Evolutionary conservation across 2,888 invertebrate species (phyloP).

Genomic region (Protodeltote pygarga): DNA sequence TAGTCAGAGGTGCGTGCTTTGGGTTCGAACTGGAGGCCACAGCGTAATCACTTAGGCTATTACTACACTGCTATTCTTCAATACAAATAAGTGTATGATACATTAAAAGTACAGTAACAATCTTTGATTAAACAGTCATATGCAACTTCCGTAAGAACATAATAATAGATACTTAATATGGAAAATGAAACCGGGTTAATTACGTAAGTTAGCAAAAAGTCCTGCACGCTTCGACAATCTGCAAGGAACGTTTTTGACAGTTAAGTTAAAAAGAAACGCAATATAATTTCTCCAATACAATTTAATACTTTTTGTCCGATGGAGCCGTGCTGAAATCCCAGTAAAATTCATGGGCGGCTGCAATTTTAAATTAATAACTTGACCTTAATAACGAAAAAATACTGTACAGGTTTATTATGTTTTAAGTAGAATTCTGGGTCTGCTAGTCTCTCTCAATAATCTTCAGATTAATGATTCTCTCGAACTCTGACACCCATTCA

Average conservation of each 20-base stretch:
- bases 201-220: slow-evolving; percentile 59
- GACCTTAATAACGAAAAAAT: slow-evolving; percentile 15
- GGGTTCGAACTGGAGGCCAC: too few species aligned
- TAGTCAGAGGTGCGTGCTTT: too few species aligned
- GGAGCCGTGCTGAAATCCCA: slow-evolving; percentile 31
- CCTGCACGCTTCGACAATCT: slow-evolving; percentile 27
- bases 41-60: not conserved
- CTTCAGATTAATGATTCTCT: slow-evolving; percentile 9
- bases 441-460: slow-evolving; percentile 2
- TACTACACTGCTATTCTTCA: not conserved
- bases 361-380: slow-evolving; percentile 21
- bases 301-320: slow-evolving; percentile 33
- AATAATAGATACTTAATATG: slow-evolving; percentile 63
- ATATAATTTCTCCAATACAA: slow-evolving; percentile 29
- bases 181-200: slow-evolving; percentile 68
- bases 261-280: slow-evolving; percentile 13
- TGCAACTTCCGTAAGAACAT: slow-evolving; percentile 56
- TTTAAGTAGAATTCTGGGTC: slow-evolving; percentile 21
- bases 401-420: slow-evolving; percentile 12
- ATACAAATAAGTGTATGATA: not conserved
- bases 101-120: slow-evolving; percentile 32
- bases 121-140: slow-evolving; percentile 41
- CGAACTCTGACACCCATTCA: slow-evolving; percentile 20
- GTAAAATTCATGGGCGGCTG: slow-evolving; percentile 6
- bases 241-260: slow-evolving; percentile 12